phyloP scores from a whole-genome alignment of 1,140 invertebrate species.

The Leptopilina clavipes region DNA sequence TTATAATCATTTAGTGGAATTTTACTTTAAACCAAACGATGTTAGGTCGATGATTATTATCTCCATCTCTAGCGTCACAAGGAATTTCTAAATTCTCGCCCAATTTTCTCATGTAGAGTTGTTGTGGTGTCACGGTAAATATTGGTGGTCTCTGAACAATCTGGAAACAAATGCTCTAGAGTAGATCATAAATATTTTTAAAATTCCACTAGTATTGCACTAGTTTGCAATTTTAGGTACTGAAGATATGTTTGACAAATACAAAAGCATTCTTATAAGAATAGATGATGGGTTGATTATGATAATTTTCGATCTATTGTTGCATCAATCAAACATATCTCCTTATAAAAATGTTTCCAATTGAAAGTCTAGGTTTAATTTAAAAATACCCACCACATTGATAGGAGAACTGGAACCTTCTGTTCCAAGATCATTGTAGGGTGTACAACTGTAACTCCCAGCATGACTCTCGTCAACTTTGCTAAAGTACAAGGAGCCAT shows the following conservation, averaged over 20 bases:
- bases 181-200: background rate
- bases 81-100: constrained; percentile 88
- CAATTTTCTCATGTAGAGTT: constrained; percentile 87
- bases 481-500: constrained; percentile 91
- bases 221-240: too few relatives aligned
- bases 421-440: constrained; percentile 91
- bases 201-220: too few relatives aligned
- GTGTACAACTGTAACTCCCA: constrained; percentile 92
- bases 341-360: background rate
- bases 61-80: constrained; percentile 86
- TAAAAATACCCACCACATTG: constrained; percentile 78
- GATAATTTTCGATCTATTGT: too few relatives aligned
- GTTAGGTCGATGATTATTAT: constrained; percentile 83
- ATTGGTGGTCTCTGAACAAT: constrained; percentile 90
- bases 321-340: too few relatives aligned
- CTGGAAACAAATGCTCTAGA: constrained; percentile 50
- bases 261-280: too few relatives aligned
- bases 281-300: too few relatives aligned
- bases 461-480: constrained; percentile 86
- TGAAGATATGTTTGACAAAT: too few relatives aligned
- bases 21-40: constrained; percentile 91
- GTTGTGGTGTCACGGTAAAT: constrained; percentile 84
- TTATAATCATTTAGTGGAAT: constrained; percentile 22
- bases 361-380: background rate
- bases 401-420: constrained; percentile 89